A percentile compares a stretch with the other conserved stretches of the same genome.
These are phyloP conservation scores for Turritopsis dohrnii DNA, from an alignment of 30 jellyfish, hydroid and myxozoan genomes.

Conservation along the genomic window DNA sequence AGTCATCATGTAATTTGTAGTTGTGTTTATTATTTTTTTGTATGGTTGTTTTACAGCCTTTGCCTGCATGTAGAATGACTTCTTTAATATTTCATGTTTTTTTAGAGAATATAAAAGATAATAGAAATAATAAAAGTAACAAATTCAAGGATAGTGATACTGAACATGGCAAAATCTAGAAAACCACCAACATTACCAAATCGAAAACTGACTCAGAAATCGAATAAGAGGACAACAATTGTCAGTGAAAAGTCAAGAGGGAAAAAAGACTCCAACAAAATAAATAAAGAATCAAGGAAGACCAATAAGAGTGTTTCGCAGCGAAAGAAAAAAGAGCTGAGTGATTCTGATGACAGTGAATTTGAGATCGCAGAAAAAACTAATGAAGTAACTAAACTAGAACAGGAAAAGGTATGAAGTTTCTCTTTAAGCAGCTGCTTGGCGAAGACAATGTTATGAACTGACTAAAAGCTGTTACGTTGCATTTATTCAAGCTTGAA, in stretches of 20 bases:
- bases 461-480: no score
- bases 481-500: no score
- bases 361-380: slow-evolving; percentile 16
- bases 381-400: background rate
- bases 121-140: background rate
- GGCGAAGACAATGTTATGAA: no score
- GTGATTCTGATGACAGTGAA: slow-evolving; percentile 15
- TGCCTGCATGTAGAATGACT: no score
- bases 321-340: background rate
- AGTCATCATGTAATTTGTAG: no score
- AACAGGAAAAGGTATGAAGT: background rate
- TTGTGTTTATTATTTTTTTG: no score
- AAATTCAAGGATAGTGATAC: background rate
- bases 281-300: background rate
- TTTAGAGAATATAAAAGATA: no score
- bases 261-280: background rate
- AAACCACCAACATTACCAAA: background rate
- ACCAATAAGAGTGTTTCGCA: background rate
- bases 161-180: background rate
- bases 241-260: background rate
- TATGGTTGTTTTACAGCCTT: no score
- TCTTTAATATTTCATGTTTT: background rate
- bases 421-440: background rate
- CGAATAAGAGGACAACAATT: background rate
- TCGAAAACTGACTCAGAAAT: background rate